Conservation (phyloP, 2,888 invertebrate species). For the Drosophila demipolita region DNA sequence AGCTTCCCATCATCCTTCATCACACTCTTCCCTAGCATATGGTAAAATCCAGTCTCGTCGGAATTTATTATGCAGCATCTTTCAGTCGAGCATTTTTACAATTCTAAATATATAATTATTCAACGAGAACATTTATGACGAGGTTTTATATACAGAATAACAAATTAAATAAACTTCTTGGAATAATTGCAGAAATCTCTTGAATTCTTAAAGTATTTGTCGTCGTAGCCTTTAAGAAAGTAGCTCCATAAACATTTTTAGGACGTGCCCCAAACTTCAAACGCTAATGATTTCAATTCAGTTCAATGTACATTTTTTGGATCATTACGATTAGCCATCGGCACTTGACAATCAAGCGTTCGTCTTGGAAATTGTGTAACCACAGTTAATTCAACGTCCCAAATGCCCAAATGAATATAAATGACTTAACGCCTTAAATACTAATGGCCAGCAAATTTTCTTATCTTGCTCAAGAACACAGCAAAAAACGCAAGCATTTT, state of each 20-base stretch:
- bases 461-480: conserved; percentile 53
- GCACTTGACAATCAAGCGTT: conserved; percentile 47
- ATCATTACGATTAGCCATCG: conserved; percentile 38
- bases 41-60: background rate
- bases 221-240: too few species aligned
- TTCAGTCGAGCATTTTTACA: background rate
- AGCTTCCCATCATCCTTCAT: background rate
- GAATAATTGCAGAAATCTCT: background rate
- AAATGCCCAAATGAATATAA: conserved; percentile 78
- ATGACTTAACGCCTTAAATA: conserved; percentile 80
- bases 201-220: background rate
- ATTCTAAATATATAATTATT: background rate
- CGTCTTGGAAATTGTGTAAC: conserved; percentile 2
- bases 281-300: conserved; percentile 36
- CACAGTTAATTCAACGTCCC: conserved; percentile 11
- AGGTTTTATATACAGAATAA: background rate
- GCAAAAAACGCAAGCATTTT: conserved; percentile 43
- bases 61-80: background rate
- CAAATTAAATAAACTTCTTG: background rate
- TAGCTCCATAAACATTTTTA: background rate
- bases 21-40: background rate
- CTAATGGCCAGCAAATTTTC: conserved; percentile 77
- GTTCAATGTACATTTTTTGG: conserved; percentile 15
- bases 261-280: conserved; percentile 16
- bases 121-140: background rate